Conservation (phyloP, 1,140 invertebrate species). For the Stegodyphus mimosarum region DNA sequence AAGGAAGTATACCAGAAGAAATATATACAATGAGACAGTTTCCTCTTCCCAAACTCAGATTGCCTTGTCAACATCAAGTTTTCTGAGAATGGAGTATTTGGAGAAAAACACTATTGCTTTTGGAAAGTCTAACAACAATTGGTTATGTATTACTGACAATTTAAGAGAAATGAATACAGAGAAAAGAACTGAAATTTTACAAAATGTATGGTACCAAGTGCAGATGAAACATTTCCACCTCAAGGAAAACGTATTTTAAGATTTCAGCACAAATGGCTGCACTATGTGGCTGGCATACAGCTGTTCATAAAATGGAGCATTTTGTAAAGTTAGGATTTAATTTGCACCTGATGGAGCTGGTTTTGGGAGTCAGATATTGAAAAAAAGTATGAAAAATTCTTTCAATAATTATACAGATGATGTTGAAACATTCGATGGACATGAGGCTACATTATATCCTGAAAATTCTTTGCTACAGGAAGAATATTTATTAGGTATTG, state of each 20-base stretch:
- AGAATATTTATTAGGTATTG: no score
- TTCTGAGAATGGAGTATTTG: no score
- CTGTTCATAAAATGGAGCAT: no score
- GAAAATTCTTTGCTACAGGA: no score
- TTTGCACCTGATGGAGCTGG: constrained; percentile 4
- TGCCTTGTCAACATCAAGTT: no score
- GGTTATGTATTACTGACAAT: neutral
- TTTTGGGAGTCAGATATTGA: neutral
- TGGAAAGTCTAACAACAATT: neutral
- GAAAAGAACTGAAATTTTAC: neutral
- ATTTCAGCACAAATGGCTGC: constrained; percentile 5
- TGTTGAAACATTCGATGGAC: neutral
- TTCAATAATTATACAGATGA: neutral
- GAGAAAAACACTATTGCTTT: no score
- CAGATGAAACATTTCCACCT: no score
- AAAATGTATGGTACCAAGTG: no score
- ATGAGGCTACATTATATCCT: neutral
- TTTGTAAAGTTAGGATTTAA: neutral
- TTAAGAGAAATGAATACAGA: neutral
- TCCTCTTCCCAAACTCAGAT: no score
- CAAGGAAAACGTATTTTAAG: constrained; percentile 3
- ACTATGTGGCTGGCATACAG: neutral
- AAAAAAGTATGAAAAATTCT: no score
- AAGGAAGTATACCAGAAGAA: no score
- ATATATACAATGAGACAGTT: no score